Evolutionary conservation across 2,113 vertebrate species (phyloP), one percentile per base, ranked within the genome.

Genomic region (Thinocorus orbignyianus): DNA sequence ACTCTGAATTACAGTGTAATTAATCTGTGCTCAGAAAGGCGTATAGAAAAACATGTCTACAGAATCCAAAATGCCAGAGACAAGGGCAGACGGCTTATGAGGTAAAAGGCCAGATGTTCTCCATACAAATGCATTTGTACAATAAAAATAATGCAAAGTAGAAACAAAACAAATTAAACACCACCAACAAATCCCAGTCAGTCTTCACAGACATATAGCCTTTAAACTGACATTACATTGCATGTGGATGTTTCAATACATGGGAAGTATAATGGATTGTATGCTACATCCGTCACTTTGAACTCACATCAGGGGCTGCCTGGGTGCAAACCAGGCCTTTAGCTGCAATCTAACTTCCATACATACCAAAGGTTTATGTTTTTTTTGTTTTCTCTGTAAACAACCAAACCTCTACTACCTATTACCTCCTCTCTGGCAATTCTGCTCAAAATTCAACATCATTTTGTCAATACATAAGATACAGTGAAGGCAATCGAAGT

Each of bases 1-100:
- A 92, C 66, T 81, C 88, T 78, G 83, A 91, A 97, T 85, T 69
- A 70, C 51, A 81, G 66, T 78, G 71, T 81, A 88, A 97, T 97
- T 97, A 92, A 93, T 94, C 88, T 85, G 76, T 65, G 72, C 92
- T 91, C 42, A 39, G 25, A 28, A 92, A 95, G 81, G 84, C 66
- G 11, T 41, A 69, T 42, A 77, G 78, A 52, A 92, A 92, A 95
- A 82, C 39, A 42, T 8, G 5, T 49, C 93, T 44, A 44, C 54
- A 26, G 48, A 86, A 62, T 46, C 25, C 13, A 58, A 18, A 68
- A 39, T 33, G 62, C n/a, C 7, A 62, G 77, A 72, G 78, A 81
- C 9, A 73, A 81, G 88, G 71, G 35, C 14, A 92, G 60, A 35
- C 52, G 88, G 73, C 85, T 80, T 79, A 60, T 20, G 23, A 51